These are phyloP conservation scores for Corythaeola cristata DNA, from an alignment of 2,113 vertebrate species.

Conservation along the genomic window DNA sequence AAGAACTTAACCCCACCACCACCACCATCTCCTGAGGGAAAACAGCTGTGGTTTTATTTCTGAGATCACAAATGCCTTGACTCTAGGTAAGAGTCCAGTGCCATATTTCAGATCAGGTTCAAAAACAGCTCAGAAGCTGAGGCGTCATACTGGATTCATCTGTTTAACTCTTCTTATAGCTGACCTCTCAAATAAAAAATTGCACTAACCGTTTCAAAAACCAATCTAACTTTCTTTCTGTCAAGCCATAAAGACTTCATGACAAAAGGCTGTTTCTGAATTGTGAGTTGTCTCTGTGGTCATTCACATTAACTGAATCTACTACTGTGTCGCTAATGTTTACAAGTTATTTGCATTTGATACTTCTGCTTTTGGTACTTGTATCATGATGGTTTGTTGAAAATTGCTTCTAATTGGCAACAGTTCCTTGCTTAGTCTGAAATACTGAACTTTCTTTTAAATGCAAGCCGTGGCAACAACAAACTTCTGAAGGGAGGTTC, in stretches of 20 bases:
- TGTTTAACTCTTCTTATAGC: conserved; percentile 53
- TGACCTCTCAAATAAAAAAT: conserved; percentile 75
- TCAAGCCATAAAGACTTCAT: conserved; percentile 49
- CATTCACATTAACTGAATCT: background rate
- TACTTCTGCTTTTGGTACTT: conserved; percentile 16
- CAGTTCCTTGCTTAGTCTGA: background rate
- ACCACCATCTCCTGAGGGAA: background rate
- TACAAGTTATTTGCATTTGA: conserved; percentile 10
- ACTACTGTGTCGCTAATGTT: background rate
- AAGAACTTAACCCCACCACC: background rate
- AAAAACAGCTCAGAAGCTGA: conserved; percentile 1
- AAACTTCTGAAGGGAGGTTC: background rate
- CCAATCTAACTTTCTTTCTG: conserved; percentile 42
- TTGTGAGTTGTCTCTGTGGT: conserved; percentile 10
- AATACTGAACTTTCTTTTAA: background rate
- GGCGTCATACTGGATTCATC: conserved; percentile 43
- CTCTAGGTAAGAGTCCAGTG: conserved; percentile 1
- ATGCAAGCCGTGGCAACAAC: background rate
- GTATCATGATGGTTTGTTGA: background rate
- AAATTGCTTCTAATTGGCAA: background rate
- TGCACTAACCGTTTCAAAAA: conserved; percentile 65
- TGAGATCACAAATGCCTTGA: conserved; percentile 16
- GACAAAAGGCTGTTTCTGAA: conserved; percentile 15
- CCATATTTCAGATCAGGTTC: conserved; percentile 35
- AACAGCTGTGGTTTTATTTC: conserved; percentile 37